Percentiles rank a stretch among this genome's conserved stretches.
These are phyloP conservation scores for Lycocerus yunnanus DNA, from an alignment of 2,888 invertebrate genomes.

Conservation along the genomic window DNA sequence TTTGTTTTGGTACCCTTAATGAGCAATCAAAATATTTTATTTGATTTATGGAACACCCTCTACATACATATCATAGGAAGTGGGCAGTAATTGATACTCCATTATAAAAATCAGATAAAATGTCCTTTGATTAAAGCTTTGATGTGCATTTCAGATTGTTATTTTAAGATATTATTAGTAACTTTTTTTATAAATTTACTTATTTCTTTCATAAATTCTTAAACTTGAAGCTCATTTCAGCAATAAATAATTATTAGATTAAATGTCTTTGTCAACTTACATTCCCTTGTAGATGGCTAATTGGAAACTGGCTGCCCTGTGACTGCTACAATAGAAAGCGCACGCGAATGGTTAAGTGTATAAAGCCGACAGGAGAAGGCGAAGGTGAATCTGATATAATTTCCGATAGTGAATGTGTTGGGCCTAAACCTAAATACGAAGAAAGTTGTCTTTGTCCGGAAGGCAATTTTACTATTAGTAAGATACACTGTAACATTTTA, in stretches of 20 bases:
- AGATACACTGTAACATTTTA: neutral
- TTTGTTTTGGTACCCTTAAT: too few relatives aligned
- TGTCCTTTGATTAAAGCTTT: too few relatives aligned
- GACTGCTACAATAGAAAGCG: slow-evolving; percentile 42
- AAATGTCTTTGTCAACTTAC: neutral
- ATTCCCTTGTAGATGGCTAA: slow-evolving; percentile 46
- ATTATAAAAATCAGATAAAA: too few relatives aligned
- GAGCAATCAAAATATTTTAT: too few relatives aligned
- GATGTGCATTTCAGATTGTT: too few relatives aligned
- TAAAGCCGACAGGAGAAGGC: slow-evolving; percentile 48
- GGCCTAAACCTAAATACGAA: slow-evolving; percentile 46
- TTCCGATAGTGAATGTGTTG: slow-evolving; percentile 45
- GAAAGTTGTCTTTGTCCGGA: slow-evolving; percentile 38
- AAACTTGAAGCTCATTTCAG: neutral
- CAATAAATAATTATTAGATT: neutral
- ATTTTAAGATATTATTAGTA: too few relatives aligned
- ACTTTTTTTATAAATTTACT: neutral
- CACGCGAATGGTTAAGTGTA: slow-evolving; percentile 46
- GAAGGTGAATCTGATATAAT: slow-evolving; percentile 49
- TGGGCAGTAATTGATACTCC: too few relatives aligned
- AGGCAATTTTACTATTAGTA: too few relatives aligned
- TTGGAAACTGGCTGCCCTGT: slow-evolving; percentile 51
- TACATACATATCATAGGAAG: too few relatives aligned
- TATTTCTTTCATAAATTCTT: neutral
- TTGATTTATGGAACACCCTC: too few relatives aligned